These are phyloP conservation scores for Byasa hedistus DNA, from an alignment of 2,888 invertebrate species.

Conservation along the genomic window DNA sequence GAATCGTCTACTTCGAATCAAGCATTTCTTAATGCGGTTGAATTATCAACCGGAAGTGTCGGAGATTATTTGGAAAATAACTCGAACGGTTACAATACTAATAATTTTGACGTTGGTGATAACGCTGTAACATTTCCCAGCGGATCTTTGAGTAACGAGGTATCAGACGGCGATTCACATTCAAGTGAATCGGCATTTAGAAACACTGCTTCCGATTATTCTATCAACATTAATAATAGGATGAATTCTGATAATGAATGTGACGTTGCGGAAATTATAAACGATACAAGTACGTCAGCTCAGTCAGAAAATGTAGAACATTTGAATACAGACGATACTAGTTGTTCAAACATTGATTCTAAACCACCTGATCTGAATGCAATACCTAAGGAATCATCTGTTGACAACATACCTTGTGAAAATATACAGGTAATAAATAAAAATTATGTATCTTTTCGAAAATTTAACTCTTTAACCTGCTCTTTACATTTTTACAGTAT, in stretches of 20 bases:
- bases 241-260: constrained; percentile 43
- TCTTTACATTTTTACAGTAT: too few species aligned
- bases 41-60: constrained; percentile 71
- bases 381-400: constrained; percentile 6
- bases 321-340: constrained; percentile 12
- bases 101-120: constrained; percentile 71
- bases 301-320: constrained; percentile 29
- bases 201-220: constrained; percentile 50
- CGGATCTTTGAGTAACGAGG: constrained; percentile 62
- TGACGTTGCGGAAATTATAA: constrained; percentile 41
- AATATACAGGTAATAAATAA: constrained; percentile 12
- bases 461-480: too few species aligned
- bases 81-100: constrained; percentile 58
- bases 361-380: constrained; percentile 6
- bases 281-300: constrained; percentile 42
- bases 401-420: neutral
- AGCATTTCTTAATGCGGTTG: constrained; percentile 71
- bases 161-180: constrained; percentile 67
- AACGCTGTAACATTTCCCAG: constrained; percentile 70
- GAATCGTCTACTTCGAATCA: constrained; percentile 73
- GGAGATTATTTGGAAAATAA: constrained; percentile 72
- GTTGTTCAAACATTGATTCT: constrained; percentile 13
- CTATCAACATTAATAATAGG: constrained; percentile 49
- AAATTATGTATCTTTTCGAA: neutral
- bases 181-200: constrained; percentile 57